A percentile compares a stretch with the other conserved stretches of the same genome.
These are phyloP conservation scores for Natator depressus DNA, from an alignment of 2,113 vertebrate species.

Conservation along the genomic window DNA sequence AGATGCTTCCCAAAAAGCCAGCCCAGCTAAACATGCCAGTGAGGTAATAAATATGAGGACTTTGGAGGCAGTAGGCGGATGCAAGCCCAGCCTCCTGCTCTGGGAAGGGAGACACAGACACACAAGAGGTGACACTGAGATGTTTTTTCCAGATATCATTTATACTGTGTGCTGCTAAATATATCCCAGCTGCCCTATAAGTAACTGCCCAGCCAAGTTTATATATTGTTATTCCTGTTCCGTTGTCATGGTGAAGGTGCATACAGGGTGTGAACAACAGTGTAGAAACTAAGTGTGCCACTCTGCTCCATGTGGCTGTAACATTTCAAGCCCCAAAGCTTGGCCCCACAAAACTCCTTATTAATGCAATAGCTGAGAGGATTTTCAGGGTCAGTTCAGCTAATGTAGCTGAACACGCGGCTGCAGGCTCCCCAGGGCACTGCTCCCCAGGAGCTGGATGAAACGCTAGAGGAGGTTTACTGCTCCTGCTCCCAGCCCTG, in stretches of 20 bases:
- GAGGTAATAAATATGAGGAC: background rate
- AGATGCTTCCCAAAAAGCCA: background rate
- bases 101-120: background rate
- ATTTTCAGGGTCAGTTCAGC: background rate
- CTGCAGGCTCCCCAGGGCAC: background rate
- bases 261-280: background rate
- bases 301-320: background rate
- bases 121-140: background rate
- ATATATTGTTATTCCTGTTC: background rate
- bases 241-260: background rate
- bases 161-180: background rate
- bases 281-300: background rate
- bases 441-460: background rate
- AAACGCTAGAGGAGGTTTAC: background rate
- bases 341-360: background rate
- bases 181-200: background rate
- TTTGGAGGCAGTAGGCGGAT: conserved; percentile 43
- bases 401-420: background rate
- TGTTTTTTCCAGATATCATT: conserved; percentile 15
- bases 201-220: background rate
- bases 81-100: conserved; percentile 21
- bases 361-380: conserved; percentile 11
- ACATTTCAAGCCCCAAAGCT: background rate
- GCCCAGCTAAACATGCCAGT: background rate
- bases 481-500: background rate